Evolutionary conservation across 2,113 vertebrate species (phyloP).

Genomic region (Perca fluviatilis): DNA sequence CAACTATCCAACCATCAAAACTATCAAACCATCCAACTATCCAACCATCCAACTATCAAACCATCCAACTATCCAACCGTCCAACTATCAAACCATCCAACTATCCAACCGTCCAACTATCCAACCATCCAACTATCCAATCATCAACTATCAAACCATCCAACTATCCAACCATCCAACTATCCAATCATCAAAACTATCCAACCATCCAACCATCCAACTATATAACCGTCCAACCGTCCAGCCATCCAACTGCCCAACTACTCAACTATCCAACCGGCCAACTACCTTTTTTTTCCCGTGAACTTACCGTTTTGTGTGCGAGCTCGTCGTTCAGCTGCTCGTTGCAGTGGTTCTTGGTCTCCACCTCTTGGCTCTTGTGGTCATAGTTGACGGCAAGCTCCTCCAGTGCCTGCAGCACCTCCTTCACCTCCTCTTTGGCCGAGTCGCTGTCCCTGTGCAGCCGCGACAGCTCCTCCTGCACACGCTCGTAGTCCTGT

Average conservation of each 20-base stretch:
- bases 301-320: conserved; percentile 87
- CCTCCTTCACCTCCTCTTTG: conserved; percentile 93
- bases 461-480: conserved; percentile 91
- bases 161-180: too few species aligned
- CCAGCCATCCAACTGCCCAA: background rate
- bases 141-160: background rate
- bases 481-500: conserved; percentile 91
- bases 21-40: too few species aligned
- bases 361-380: conserved; percentile 94
- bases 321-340: conserved; percentile 90
- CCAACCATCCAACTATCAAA: background rate
- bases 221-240: too few species aligned
- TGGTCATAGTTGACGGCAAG: conserved; percentile 96
- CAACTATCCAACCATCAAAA: background rate
- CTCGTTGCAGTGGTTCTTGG: conserved; percentile 87
- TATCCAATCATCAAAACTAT: background rate
- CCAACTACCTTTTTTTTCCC: too few species aligned
- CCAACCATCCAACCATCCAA: background rate
- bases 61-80: background rate
- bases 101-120: background rate
- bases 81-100: background rate
- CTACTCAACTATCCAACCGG: too few species aligned
- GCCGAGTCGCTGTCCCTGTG: conserved; percentile 92
- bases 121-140: background rate
- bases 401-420: conserved; percentile 95